Percentiles rank a stretch among this genome's conserved stretches.
phyloP scores from a whole-genome alignment of 2,113 vertebrate genomes.

The Siniperca chuatsi region DNA sequence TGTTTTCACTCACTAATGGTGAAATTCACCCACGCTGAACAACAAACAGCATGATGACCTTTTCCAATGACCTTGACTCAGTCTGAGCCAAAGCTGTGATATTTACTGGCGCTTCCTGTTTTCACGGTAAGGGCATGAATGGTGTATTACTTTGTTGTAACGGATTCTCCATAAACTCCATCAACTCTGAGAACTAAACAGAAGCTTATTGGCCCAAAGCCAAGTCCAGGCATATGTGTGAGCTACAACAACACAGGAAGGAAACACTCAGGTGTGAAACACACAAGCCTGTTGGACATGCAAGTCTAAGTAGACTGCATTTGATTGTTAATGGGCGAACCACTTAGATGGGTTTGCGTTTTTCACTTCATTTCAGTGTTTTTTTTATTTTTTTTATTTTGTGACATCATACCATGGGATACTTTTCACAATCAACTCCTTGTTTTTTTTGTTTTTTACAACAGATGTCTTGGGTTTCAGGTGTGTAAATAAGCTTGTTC shows the following conservation, averaged over 20 bases:
- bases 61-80: slow-evolving; percentile 4
- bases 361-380: background rate
- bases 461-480: slow-evolving; percentile 7
- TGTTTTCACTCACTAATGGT: background rate
- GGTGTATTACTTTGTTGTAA: background rate
- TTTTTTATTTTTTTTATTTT: background rate
- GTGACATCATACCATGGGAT: background rate
- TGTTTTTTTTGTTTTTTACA: background rate
- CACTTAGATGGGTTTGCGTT: background rate
- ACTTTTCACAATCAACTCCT: background rate
- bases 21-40: background rate
- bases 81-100: background rate
- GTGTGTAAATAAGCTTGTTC: background rate
- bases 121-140: background rate
- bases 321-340: background rate
- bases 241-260: background rate
- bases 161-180: background rate
- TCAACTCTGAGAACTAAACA: slow-evolving; percentile 26
- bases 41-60: slow-evolving; percentile 1
- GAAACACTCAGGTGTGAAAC: background rate
- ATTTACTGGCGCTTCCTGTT: slow-evolving; percentile 20
- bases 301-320: background rate
- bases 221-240: slow-evolving; percentile 8
- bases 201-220: background rate
- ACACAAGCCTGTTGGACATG: background rate